Percentiles rank a stretch among this genome's conserved stretches.
Evolutionary conservation across 2,888 invertebrate species (phyloP).

Genomic region (Emmelina monodactyla): DNA sequence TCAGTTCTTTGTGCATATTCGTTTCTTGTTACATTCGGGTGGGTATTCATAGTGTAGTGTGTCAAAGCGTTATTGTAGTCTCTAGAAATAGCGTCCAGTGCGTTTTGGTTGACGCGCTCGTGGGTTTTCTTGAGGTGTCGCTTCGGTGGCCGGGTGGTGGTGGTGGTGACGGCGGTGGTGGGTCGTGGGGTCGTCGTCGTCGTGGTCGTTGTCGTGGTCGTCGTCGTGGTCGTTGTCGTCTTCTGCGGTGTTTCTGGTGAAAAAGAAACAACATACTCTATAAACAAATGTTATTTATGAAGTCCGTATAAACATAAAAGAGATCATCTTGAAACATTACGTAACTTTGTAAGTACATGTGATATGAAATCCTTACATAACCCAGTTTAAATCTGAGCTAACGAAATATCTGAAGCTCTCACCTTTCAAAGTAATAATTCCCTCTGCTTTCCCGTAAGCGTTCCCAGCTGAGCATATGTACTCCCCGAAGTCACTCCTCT

Average conservation of each 20-base stretch:
- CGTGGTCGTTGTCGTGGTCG: conserved; percentile 47
- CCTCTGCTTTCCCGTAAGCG: conserved; percentile 80
- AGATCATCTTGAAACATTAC: background rate
- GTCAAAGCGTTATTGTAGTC: conserved; percentile 47
- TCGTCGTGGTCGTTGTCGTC: conserved; percentile 47
- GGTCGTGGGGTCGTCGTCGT: conserved; percentile 41
- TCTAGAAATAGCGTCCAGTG: conserved; percentile 40
- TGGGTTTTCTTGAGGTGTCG: conserved; percentile 46
- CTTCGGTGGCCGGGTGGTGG: conserved; percentile 44
- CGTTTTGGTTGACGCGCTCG: conserved; percentile 41
- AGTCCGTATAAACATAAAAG: background rate
- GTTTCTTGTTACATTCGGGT: conserved; percentile 27
- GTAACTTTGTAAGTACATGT: background rate
- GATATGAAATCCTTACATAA: background rate
- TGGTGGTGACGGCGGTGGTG: conserved; percentile 30
- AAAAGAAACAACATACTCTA: conserved; percentile 7
- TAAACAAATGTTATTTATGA: too few relatives aligned
- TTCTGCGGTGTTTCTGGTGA: conserved; percentile 55
- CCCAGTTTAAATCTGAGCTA: background rate
- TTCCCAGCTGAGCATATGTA: conserved; percentile 83
- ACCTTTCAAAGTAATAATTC: conserved; percentile 82
- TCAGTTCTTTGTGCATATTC: conserved; percentile 50
- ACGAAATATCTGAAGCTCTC: conserved; percentile 15
- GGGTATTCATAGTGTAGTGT: conserved; percentile 37
- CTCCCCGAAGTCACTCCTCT: conserved; percentile 78